Evolutionary conservation across 2,113 vertebrate species (phyloP).

Genomic region (Copsychus sechellarum): DNA sequence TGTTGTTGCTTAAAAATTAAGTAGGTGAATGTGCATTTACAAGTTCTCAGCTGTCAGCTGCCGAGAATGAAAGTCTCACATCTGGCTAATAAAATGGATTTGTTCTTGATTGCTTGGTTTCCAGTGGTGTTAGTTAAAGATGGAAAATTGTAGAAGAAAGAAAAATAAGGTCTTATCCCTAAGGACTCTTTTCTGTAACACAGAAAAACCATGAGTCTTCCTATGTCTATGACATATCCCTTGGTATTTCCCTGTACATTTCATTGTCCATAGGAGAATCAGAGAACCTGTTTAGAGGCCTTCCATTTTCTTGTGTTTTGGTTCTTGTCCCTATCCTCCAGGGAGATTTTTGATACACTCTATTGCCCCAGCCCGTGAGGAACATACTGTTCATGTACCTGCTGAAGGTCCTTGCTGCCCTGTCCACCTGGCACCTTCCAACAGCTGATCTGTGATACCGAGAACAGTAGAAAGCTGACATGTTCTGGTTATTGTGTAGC

Average conservation of each 20-base stretch:
- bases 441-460: background rate
- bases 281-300: background rate
- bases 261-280: background rate
- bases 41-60: constrained; percentile 51
- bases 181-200: background rate
- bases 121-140: background rate
- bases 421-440: background rate
- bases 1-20: constrained; percentile 25
- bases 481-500: background rate
- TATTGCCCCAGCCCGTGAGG: background rate
- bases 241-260: background rate
- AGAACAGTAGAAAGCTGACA: background rate
- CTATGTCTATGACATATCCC: background rate
- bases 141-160: background rate
- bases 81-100: constrained; percentile 60
- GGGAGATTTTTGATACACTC: background rate
- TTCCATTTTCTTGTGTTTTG: background rate
- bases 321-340: background rate
- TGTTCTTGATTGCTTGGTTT: background rate
- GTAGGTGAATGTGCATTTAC: constrained; percentile 37
- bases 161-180: background rate
- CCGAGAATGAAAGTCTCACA: constrained; percentile 19
- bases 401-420: background rate
- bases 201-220: background rate
- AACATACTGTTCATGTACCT: background rate